A percentile compares a stretch with the other conserved stretches of the same genome.
Evolutionary conservation across 2,888 invertebrate genomes (phyloP).

Genomic region (Tridacna gigas): DNA sequence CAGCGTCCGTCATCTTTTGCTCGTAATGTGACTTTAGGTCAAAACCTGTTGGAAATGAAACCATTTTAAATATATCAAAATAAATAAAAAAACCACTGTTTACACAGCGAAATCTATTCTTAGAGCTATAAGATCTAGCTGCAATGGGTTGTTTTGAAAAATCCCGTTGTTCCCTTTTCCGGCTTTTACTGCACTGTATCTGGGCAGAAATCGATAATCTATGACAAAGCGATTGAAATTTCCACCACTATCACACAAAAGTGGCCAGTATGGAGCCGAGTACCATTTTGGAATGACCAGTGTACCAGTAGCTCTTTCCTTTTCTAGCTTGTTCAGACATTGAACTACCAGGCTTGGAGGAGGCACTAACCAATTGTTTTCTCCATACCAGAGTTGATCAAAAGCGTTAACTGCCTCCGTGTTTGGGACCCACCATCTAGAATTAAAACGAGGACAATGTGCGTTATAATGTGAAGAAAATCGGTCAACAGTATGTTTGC

Average conservation of each 20-base stretch:
- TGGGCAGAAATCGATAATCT: not conserved
- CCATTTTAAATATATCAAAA: not conserved
- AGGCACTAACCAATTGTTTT: slow-evolving; percentile 35
- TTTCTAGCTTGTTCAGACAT: not conserved
- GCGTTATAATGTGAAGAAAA: slow-evolving; percentile 31
- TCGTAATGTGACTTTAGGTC: not conserved
- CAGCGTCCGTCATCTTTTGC: not conserved
- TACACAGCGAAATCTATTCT: not conserved
- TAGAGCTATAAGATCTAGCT: not conserved
- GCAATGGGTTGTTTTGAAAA: not conserved
- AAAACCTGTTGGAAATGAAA: not conserved
- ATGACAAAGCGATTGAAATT: not conserved
- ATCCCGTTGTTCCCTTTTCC: slow-evolving; percentile 12
- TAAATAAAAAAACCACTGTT: not conserved
- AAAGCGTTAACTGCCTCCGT: slow-evolving; percentile 27
- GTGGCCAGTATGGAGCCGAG: slow-evolving; percentile 26
- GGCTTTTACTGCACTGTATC: not conserved
- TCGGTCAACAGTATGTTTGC: slow-evolving; percentile 32
- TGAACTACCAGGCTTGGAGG: slow-evolving; percentile 7
- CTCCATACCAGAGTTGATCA: slow-evolving; percentile 1
- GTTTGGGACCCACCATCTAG: slow-evolving; percentile 22
- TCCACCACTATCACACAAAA: not conserved
- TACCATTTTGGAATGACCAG: slow-evolving; percentile 30
- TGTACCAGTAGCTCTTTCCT: slow-evolving; percentile 5
- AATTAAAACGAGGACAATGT: slow-evolving; percentile 26